Base-by-base conservation (phyloP, 2,113 vertebrate genomes). In the Macrotis lagotis region DNA sequence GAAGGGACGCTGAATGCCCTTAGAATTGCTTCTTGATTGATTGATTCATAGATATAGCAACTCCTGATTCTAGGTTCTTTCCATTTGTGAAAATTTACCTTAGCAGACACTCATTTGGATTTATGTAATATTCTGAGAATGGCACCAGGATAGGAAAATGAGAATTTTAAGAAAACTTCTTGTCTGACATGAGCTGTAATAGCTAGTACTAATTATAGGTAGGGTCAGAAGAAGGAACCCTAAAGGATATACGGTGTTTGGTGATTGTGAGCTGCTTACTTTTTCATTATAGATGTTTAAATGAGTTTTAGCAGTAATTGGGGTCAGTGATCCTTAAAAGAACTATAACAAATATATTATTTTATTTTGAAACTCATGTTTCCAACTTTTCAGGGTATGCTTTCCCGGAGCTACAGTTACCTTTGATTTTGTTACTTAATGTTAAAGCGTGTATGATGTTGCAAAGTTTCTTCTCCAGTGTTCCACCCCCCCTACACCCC, bases 291-390 rank as follows among this genome's bases (percentile, higher is more conserved):
- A 51, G 48, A 0, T 44, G 52, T 93, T 50, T 74, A 83, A 93
- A 92, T 3, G 16, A 49, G 14, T 92, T 90, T 96, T 91, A 96
- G 89, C 50, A 92, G 2, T 52, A 28, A 96, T 92, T 97, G 91
- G 94, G 91, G 94, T 53, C 59, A 89, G 9, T n/a, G 90, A 94
- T 50, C 49, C 83, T 91, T 53, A 88, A 91, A 93, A 93, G 92
- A 74, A 6, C 59, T 95, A 92, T 92, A 50, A 50, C 52, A 51
- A 90, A 89, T 92, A 66, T 0, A 0, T 93, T 49, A 49, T 91
- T 90, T 97, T 91, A 50, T n/a, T 94, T 96, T 95, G 96, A 93
- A 96, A 93, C 95, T 88, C 96, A 93, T 48, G 8, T 50, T 47
- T 96, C 95, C 50, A n/a, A 31, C 50, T 55, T 24, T 92, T 92